Base-by-base conservation (phyloP, 2,888 invertebrate species). In the Drepana falcataria region DNA sequence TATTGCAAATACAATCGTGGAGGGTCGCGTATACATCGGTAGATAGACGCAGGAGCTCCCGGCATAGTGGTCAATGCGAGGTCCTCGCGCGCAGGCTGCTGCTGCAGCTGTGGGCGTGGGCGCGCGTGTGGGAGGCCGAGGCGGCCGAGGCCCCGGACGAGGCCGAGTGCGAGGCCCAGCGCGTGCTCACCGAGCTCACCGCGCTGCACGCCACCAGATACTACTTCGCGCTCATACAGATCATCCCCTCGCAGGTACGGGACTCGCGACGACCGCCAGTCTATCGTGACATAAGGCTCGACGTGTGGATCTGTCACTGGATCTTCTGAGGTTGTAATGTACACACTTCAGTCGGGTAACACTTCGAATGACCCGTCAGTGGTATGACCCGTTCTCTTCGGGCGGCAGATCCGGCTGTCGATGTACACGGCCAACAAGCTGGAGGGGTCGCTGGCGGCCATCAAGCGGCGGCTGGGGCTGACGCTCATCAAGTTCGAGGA, bases 401-500 rank as follows among this genome's bases (percentile, higher is more conserved):
- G n/a, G n/a, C n/a, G n/a, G n/a, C 83, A 96, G 94, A 94, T 99
- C 53, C 94, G 96, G 1, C 91, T 99, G 58, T 97, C 97, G 75
- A 97, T 99, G 79, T 93, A 95, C 62, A 99, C 99, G 35, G 94
- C 97, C 0, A 94, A 94, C 64, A 97, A 97, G 84, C 88, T 99
- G 57, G 87, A 87, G 64, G 75, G 79, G 0, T 94, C 96, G 70
- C 92, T 99, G 60, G 93, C 94, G 59, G 92, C 92, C 60, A 94
- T 98, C 55, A 99, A 99, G 90, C 94, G 95, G 59, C 94, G 95
- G 60, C 92, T 98, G 54, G 97, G 97, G 1, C 91, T 99, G 48
- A 97, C 96, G 48, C 92, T 99, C 56, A 96, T 99, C 66, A 96
- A 96, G 78, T 99, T 99, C 87, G 99, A 99, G 88, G 98, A 99